Base-by-base conservation (phyloP, 2,113 vertebrate species). In the Ibidorhyncha struthersii region DNA sequence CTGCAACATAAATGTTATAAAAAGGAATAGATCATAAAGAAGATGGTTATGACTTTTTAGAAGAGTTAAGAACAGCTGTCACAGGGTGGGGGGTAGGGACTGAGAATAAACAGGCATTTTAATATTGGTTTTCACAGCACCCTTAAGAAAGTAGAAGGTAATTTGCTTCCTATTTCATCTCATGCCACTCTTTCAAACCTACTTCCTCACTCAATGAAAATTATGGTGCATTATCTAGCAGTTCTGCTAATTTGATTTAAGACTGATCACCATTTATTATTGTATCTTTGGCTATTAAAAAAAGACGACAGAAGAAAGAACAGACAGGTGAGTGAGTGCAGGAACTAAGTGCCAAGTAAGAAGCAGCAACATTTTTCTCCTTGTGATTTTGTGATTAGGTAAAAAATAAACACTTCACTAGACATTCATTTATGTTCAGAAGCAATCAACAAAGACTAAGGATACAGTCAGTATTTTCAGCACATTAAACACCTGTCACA, bases 61-160 rank as follows among this genome's bases (percentile, higher is more conserved):
- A 95, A 94, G 94, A 97, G 93, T 97, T 94, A 92, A 91, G 95
- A 98, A 97, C 97, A 98, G 98, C 96, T 98, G 98, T 94, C 96
- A 96, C 82, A 90, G 98, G 90, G 87, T 82, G 19, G 92, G 90
- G 96, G 70, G 81, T 76, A 94, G 94, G 90, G 95, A 88, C 83
- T 91, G 90, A 96, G 86, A 96, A 93, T 70, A 84, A 97, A 92
- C 88, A 92, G 53, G 66, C 89, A 89, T 90, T 94, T 97, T 78
- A 96, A 90, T 95, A 94, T 45, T 96, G 93, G 96, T 97, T 97
- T 95, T 95, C 97, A 96, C 97, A 96, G 94, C 94, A 94, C 93
- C 89, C 95, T 97, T 97, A 96, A 96, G 92, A 96, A 98, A 97
- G 95, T 82, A 96, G 93, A 87, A 95, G 74, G 89, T 73, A 95